Evolutionary conservation across 2,113 vertebrate genomes (phyloP).

Genomic region (Lampris megalopsis): DNA sequence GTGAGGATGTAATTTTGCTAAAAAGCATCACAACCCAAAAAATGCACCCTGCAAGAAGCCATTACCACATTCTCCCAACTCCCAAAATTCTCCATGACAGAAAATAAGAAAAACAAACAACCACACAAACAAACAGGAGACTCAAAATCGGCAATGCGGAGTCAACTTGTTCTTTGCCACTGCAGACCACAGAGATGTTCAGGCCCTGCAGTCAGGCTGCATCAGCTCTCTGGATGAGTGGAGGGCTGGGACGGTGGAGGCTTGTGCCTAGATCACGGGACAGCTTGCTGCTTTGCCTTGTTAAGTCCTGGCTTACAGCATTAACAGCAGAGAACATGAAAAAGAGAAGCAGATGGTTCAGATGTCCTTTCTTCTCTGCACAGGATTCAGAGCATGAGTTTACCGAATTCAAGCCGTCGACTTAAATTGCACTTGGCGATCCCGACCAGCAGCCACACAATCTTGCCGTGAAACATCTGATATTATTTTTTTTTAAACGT

Average conservation of each 20-base stretch:
- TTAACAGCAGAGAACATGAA: conserved; percentile 48
- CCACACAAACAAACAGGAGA: conserved; percentile 22
- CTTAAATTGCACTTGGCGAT: conserved; percentile 23
- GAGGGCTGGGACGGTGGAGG: conserved; percentile 12
- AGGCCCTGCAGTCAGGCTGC: conserved; percentile 13
- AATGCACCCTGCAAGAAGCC: background rate
- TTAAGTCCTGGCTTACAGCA: conserved; percentile 54
- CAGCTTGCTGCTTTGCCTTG: conserved; percentile 29
- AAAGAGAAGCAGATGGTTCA: conserved; percentile 58
- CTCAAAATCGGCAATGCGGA: conserved; percentile 13
- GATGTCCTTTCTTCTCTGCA: conserved; percentile 45
- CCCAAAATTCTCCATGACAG: background rate
- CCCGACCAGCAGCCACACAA: conserved; percentile 32
- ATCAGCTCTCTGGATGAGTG: background rate
- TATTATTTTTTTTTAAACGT: background rate
- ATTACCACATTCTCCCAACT: conserved; percentile 20
- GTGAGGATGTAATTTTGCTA: conserved; percentile 4
- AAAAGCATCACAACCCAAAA: conserved; percentile 26
- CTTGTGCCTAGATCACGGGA: conserved; percentile 21
- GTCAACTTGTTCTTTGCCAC: conserved; percentile 27
- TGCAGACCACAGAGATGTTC: conserved; percentile 21
- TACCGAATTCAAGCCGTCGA: conserved; percentile 56
- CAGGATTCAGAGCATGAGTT: conserved; percentile 33
- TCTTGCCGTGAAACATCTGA: background rate
- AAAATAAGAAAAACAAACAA: no score